Evolutionary conservation across 1,140 invertebrate genomes (phyloP), one percentile per base, ranked within the genome.

Genomic region (Aphidius gifuensis): DNA sequence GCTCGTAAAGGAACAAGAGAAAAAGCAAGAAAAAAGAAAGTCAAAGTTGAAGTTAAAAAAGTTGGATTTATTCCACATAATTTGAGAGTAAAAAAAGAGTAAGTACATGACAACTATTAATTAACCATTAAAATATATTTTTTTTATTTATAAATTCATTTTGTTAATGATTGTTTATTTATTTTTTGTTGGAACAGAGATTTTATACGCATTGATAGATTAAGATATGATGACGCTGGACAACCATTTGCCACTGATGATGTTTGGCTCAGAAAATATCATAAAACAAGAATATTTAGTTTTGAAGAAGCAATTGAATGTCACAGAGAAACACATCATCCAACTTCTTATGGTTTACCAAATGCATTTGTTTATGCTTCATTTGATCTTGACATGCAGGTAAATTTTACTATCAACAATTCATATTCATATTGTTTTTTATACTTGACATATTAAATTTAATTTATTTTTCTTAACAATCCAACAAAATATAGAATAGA

Each of bases 1-100:
- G 90, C 90, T 8, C 83, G 90, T 60, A 92, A 89, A 78, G 88
- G 90, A 62, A 91, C 89, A 6, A 83, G 91, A 66, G 89, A 88
- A 62, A 88, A 86, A 69, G 84, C 83, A 9, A 81, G 83, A 43
- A 87, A 89, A 58, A 87, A 87, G 54, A 91, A 89, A 78, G 84
- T 88, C 45, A 90, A 90, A 75, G 83, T 84, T 40, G 86, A 86
- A 71, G 81, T 88, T 9, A 81, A 87, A 72, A 89, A 91, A 83
- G 80, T 86, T 56, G 85, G 84, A 59, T 87, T 86, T 63, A 84
- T 87, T 32, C 85, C 87, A 3, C 84, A 86, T 65, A 86, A 87
- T 59, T 76, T 84, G 68, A 76, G 83, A 69, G 79, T 82, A 57
- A 83, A 82, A 65, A 78, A 72, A 59, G 0, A 5, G 76, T 78